Evolutionary conservation across 1,140 invertebrate species (phyloP), one percentile per base, ranked within the genome.

Genomic region (Diabrotica undecimpunctata): DNA sequence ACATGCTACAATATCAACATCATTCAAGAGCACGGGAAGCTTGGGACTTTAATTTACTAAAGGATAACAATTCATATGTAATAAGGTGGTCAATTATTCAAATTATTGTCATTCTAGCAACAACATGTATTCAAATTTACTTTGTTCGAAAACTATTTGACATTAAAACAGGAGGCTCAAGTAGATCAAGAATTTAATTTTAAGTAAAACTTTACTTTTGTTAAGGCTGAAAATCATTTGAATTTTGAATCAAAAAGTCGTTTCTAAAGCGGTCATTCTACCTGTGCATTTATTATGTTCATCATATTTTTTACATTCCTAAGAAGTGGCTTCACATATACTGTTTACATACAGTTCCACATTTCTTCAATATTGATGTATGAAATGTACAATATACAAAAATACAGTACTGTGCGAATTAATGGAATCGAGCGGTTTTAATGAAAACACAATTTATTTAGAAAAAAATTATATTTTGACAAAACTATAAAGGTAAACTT

Each of bases 101-200:
- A 81, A 92, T 95, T 66, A 54, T 88, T n/a, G 88, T 95, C 4
- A 91, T 97, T 68, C 78, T 89, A 35, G 81, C 84, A 0, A 90
- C 93, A 0, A 90, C 89, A 25, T 82, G 86, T 10, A 72, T 91
- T 39, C 91, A 96, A 83, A 92, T 96, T 0, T 94, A 89, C 77
- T 95, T 95, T 80, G 88, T 97, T 8, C 85, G 90, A 68, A 92
- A 93, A 81, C 81, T 97, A 4, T 97, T 97, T 78, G 88, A 93
- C 68, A 86, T 88, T 0, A 90, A 89, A 75, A 83, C 84, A 54
- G 84, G 85, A 62, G 85, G 85, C 62, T 81, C 83, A 25, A 84
- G 84, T 6, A 86, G 82, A 57, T 67, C 72, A 13, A 53, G 71
- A 53, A 75, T 77, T 67, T 54, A 68, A 57, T 25, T 54, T 9